Percentiles rank a stretch among this genome's conserved stretches.
Evolutionary conservation across 2,113 vertebrate genomes (phyloP).

Genomic region (Cyanoramphus novaezelandiae): DNA sequence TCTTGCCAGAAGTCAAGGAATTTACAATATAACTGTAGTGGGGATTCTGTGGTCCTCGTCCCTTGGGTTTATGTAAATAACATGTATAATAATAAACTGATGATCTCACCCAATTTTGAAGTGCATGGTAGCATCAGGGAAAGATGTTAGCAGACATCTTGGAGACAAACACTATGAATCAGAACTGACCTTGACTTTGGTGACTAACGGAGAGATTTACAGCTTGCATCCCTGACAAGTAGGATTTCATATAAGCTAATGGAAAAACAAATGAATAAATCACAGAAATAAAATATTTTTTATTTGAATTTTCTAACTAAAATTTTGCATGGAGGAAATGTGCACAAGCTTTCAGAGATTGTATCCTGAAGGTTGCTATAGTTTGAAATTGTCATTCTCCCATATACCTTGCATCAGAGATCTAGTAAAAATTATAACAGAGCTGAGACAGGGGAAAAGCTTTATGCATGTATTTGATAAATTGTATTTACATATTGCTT

Average conservation of each 20-base stretch:
- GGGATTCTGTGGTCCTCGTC: not conserved
- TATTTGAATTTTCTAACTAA: not conserved
- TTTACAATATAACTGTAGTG: not conserved
- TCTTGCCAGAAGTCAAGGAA: not conserved
- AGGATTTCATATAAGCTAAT: not conserved
- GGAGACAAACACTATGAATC: not conserved
- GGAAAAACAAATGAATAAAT: not conserved
- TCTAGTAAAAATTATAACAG: not conserved
- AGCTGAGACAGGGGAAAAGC: accelerated
- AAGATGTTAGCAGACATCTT: not conserved
- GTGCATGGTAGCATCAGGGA: not conserved
- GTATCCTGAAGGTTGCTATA: not conserved
- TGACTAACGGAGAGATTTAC: not conserved
- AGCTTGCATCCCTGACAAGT: not conserved
- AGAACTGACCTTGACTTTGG: not conserved
- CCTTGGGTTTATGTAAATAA: not conserved
- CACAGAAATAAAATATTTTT: not conserved
- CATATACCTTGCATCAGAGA: not conserved
- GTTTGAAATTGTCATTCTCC: not conserved
- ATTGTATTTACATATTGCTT: not conserved
- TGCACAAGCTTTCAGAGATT: not conserved
- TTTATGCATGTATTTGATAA: not conserved
- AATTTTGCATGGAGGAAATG: not conserved
- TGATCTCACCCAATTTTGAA: not conserved
- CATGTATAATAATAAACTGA: not conserved